A percentile compares a stretch with the other conserved stretches of the same genome.
phyloP scores from a whole-genome alignment of 2,888 invertebrate species.

The Podabrus alpinus region DNA sequence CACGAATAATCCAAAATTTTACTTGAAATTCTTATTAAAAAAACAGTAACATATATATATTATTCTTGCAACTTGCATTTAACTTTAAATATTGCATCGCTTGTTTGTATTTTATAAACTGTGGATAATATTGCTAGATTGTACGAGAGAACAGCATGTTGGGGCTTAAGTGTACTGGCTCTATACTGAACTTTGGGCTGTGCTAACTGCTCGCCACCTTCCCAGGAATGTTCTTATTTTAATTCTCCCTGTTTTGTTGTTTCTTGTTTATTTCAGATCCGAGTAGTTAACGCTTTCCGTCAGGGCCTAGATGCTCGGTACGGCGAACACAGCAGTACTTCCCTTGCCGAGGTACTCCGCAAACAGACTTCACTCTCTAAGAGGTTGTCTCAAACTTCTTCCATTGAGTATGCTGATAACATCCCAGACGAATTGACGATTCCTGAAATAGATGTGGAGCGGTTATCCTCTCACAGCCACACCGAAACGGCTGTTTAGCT shows the following conservation, averaged over 20 bases:
- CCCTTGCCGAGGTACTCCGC: conserved; percentile 90
- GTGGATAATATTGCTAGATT: background rate
- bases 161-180: conserved; percentile 43
- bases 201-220: conserved; percentile 52
- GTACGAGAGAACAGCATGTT: conserved; percentile 41
- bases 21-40: background rate
- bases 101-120: background rate
- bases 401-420: conserved; percentile 90
- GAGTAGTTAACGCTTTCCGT: conserved; percentile 99
- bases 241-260: conserved; percentile 58
- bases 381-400: conserved; percentile 89
- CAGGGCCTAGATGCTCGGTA: conserved; percentile 96
- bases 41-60: background rate
- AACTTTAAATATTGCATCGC: conserved; percentile 13
- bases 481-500: conserved; percentile 91
- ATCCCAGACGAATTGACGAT: conserved; percentile 86
- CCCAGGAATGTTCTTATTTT: conserved; percentile 55
- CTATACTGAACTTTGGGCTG: conserved; percentile 53
- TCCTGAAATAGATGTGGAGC: conserved; percentile 91
- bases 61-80: conserved; percentile 10
- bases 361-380: conserved; percentile 92
- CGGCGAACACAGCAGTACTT: conserved; percentile 90
- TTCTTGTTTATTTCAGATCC: conserved; percentile 81
- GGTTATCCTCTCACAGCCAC: conserved; percentile 90
- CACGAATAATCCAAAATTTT: background rate